Conservation (phyloP, 2,888 invertebrate genomes). For the Nomada flava region DNA sequence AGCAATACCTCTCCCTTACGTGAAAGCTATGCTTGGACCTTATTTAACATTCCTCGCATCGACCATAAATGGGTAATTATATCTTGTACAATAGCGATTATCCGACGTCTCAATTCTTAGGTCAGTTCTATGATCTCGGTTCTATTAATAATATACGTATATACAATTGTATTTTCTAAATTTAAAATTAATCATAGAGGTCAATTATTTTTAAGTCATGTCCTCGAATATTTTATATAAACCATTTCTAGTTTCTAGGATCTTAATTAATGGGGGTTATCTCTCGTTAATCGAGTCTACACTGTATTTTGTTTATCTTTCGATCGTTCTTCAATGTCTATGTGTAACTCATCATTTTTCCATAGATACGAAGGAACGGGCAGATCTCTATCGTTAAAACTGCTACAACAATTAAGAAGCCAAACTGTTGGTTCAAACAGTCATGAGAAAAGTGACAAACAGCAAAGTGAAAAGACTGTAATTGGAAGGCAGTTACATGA, state of each 20-base stretch:
- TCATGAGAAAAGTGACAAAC: conserved; percentile 84
- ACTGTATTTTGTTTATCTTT: not conserved
- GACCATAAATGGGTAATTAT: conserved; percentile 93
- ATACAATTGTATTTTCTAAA: no score
- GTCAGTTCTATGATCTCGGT: not conserved
- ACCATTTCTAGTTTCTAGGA: no score
- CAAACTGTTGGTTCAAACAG: conserved; percentile 86
- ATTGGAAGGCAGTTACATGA: conserved; percentile 85
- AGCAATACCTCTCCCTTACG: conserved; percentile 97
- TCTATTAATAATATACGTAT: no score
- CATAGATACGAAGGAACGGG: conserved; percentile 97
- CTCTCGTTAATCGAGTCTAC: no score
- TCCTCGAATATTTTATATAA: no score
- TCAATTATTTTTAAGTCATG: no score
- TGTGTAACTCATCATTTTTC: conserved; percentile 13
- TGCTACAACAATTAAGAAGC: conserved; percentile 93
- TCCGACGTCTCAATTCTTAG: not conserved
- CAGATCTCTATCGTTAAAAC: conserved; percentile 96
- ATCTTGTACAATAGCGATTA: not conserved
- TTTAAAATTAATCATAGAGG: no score
- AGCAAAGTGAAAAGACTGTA: conserved; percentile 83
- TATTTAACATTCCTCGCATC: conserved; percentile 98
- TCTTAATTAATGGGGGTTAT: no score
- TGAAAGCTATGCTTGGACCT: conserved; percentile 94
- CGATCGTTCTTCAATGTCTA: not conserved